Conservation (phyloP, 2,797 vertebrate species). For the Pyrocephalus nanus region DNA sequence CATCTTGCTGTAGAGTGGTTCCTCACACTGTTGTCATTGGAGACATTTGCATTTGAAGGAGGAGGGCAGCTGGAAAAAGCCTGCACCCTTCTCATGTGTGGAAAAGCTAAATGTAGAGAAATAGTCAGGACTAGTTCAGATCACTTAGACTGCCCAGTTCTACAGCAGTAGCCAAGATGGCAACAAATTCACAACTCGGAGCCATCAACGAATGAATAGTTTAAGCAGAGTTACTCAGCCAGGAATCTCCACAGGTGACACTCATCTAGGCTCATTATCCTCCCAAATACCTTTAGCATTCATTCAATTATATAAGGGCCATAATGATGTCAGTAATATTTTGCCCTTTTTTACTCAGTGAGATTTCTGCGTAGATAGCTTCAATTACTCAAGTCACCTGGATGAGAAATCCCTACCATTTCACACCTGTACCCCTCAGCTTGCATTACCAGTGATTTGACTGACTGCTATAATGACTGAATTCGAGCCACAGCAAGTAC, state of each 20-base stretch:
- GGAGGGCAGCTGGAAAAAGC: neutral
- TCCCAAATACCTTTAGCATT: neutral
- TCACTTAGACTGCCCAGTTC: neutral
- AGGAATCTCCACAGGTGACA: neutral
- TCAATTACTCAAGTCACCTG: neutral
- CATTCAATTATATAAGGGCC: neutral
- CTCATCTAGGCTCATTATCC: neutral
- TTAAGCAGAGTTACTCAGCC: neutral
- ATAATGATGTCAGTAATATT: neutral
- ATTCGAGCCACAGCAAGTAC: neutral
- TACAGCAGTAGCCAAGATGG: neutral
- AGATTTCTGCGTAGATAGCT: neutral
- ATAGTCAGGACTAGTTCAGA: neutral
- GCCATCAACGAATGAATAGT: neutral
- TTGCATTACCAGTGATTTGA: neutral
- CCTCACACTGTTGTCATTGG: neutral
- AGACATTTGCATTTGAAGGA: neutral
- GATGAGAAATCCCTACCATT: neutral
- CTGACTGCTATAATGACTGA: neutral
- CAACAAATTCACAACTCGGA: neutral
- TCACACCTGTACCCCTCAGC: neutral
- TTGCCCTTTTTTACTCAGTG: neutral
- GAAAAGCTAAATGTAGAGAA: neutral
- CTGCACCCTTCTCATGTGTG: neutral
- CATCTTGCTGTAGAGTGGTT: neutral